Conservation (phyloP, 2,888 invertebrate species). For the Leptodirus hochenwartii region DNA sequence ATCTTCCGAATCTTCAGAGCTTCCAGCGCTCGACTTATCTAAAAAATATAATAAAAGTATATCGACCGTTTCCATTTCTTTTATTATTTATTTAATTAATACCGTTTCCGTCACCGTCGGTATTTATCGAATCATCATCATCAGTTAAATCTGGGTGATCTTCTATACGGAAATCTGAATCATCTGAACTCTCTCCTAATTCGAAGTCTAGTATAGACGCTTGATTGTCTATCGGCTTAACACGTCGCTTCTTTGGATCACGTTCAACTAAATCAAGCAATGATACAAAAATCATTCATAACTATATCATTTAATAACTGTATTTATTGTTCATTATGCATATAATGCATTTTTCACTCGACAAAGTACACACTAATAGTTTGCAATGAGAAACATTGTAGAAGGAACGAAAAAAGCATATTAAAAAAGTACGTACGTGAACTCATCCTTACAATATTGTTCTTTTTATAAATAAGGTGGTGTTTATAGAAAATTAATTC, state of each 20-base stretch:
- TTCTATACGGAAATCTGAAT: slow-evolving; percentile 85
- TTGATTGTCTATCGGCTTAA: slow-evolving; percentile 59
- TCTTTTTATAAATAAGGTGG: too few relatives aligned
- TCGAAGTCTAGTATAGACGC: slow-evolving; percentile 67
- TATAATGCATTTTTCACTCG: too few relatives aligned
- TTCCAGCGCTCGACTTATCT: too few relatives aligned
- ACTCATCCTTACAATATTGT: too few relatives aligned
- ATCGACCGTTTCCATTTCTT: too few relatives aligned
- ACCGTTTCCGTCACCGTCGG: slow-evolving; percentile 34
- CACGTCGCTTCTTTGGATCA: slow-evolving; percentile 62
- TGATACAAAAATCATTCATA: too few relatives aligned
- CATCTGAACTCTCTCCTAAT: slow-evolving; percentile 81
- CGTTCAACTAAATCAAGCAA: slow-evolving; percentile 33
- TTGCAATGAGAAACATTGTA: neutral
- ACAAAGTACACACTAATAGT: too few relatives aligned
- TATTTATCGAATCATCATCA: slow-evolving; percentile 57
- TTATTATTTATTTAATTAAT: slow-evolving; percentile 1
- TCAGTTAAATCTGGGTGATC: slow-evolving; percentile 66
- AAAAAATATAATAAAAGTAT: too few relatives aligned
- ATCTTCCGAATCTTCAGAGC: too few relatives aligned
- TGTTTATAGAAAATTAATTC: too few relatives aligned
- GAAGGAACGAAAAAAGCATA: neutral
- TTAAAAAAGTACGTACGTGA: slow-evolving; percentile 1
- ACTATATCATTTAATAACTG: neutral
- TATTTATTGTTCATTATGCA: too few relatives aligned